These are phyloP conservation scores for Cettia cetti DNA, from an alignment of 2,113 vertebrate genomes.

Conservation along the genomic window DNA sequence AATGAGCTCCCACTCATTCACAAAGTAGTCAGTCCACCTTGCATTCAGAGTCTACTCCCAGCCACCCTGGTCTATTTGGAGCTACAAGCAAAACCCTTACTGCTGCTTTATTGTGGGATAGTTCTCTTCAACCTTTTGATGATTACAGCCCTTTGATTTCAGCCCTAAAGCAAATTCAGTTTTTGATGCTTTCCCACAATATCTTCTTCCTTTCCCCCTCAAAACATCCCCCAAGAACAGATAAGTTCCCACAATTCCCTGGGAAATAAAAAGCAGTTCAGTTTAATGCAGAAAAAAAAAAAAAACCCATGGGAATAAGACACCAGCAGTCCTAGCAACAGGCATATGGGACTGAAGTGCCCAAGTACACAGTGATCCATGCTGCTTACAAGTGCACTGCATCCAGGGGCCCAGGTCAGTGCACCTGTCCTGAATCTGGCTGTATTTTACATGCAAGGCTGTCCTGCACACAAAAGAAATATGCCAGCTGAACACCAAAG, in stretches of 20 bases:
- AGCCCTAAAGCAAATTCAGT: constrained; percentile 34
- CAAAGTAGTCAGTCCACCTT: neutral
- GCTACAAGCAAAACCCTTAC: neutral
- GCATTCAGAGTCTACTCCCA: neutral
- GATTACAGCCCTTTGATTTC: neutral
- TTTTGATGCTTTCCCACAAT: constrained; percentile 22
- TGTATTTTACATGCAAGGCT: neutral
- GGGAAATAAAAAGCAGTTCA: neutral
- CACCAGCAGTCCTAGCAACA: neutral
- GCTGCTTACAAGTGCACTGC: rapidly evolving
- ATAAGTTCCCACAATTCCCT: neutral
- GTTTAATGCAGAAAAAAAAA: neutral
- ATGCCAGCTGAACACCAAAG: neutral
- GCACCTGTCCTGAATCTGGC: neutral
- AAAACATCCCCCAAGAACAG: neutral
- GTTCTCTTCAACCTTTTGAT: constrained; percentile 21
- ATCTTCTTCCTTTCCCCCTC: neutral
- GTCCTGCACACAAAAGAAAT: neutral
- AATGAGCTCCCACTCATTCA: neutral
- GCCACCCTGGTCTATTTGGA: neutral
- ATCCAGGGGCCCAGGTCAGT: neutral
- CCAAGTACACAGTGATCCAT: neutral
- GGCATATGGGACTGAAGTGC: neutral
- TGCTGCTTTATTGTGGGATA: neutral
- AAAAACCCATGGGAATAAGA: neutral